Conservation (phyloP, 2,888 invertebrate genomes). For the Monochamus alternatus region DNA sequence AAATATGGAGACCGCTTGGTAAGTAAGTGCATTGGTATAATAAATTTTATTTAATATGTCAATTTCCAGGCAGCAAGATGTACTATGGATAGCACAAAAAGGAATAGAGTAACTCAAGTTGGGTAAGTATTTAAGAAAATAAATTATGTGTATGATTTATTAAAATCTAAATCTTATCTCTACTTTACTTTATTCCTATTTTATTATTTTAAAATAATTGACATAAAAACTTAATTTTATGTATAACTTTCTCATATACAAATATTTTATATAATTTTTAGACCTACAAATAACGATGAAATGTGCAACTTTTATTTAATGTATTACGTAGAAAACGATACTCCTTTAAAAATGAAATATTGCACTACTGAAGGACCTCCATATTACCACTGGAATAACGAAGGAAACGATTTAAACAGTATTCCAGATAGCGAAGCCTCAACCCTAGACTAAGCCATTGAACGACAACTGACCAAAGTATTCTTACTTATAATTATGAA, state of each 20-base stretch:
- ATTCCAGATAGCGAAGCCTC: conserved; percentile 85
- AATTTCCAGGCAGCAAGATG: conserved; percentile 85
- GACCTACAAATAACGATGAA: conserved; percentile 89
- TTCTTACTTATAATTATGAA: conserved; percentile 25
- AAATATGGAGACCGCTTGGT: conserved; percentile 79
- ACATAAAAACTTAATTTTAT: neutral
- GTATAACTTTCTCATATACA: conserved; percentile 4
- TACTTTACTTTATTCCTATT: no score
- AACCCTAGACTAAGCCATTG: conserved; percentile 67
- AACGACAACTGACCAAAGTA: conserved; percentile 43
- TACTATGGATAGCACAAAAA: conserved; percentile 79
- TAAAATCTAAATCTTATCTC: no score
- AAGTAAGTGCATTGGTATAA: conserved; percentile 59
- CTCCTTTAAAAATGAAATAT: conserved; percentile 84
- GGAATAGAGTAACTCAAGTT: conserved; percentile 59
- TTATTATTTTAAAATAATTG: neutral
- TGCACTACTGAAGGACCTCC: conserved; percentile 92
- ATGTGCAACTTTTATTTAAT: conserved; percentile 98
- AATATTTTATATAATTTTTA: conserved; percentile 64
- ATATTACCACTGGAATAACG: conserved; percentile 83
- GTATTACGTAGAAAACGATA: conserved; percentile 89
- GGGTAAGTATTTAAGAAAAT: conserved; percentile 53
- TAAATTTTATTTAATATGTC: neutral
- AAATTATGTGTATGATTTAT: neutral
- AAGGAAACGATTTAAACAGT: conserved; percentile 77